A percentile compares a stretch with the other conserved stretches of the same genome.
These are phyloP conservation scores for Drosophila ezoana DNA, from an alignment of 2,888 invertebrate species.

Conservation along the genomic window DNA sequence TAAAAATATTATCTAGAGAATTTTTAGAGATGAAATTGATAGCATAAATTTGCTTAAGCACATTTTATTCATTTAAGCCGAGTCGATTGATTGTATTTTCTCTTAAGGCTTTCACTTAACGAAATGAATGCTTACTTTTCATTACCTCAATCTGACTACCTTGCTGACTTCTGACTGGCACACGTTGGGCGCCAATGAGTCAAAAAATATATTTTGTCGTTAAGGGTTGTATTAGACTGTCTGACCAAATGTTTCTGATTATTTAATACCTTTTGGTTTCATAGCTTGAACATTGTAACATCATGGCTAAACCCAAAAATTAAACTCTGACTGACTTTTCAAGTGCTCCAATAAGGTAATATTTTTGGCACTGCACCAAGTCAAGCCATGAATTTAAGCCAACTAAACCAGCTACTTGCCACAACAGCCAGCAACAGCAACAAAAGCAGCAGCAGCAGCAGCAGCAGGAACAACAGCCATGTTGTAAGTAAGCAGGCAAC, in stretches of 20 bases:
- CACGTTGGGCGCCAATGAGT: not conserved
- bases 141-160: not conserved
- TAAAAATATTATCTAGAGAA: too few species aligned
- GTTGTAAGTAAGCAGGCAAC: conserved; percentile 35
- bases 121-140: too few species aligned
- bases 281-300: conserved; percentile 8
- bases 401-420: conserved; percentile 20
- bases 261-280: conserved; percentile 13
- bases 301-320: conserved; percentile 24
- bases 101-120: too few species aligned
- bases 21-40: not conserved
- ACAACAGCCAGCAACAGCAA: conserved; percentile 8
- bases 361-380: conserved; percentile 29
- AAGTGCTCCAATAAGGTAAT: conserved; percentile 22
- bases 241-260: conserved; percentile 16
- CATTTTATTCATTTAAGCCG: too few species aligned
- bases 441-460: not conserved
- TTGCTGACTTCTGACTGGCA: not conserved
- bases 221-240: not conserved
- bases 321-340: conserved; percentile 24
- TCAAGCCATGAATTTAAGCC: conserved; percentile 28
- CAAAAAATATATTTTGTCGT: not conserved
- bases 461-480: conserved; percentile 1
- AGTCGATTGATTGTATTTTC: too few species aligned
- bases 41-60: not conserved